Conservation (phyloP, 2,797 vertebrate genomes). For the Falco biarmicus region DNA sequence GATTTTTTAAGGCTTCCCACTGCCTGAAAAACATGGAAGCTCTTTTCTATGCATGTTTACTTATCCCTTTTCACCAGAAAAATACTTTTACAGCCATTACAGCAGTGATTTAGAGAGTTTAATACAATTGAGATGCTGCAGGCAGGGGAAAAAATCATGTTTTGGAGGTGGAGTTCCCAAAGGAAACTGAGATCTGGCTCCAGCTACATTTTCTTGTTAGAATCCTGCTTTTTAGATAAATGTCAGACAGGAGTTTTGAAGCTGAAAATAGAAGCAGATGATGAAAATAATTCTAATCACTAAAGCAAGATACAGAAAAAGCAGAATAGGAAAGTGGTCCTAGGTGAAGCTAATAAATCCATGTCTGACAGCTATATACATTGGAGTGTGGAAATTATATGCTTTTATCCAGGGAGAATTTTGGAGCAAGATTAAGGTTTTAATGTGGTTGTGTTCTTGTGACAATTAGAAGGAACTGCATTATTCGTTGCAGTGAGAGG, state of each 20-base stretch:
- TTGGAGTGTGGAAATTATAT: conserved; percentile 66
- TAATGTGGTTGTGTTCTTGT: conserved; percentile 73
- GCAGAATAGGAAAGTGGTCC: conserved; percentile 40
- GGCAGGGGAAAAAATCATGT: neutral
- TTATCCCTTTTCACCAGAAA: conserved; percentile 55
- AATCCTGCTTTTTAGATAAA: conserved; percentile 69
- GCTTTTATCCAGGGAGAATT: conserved; percentile 72
- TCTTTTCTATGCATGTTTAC: conserved; percentile 41
- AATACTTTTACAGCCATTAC: conserved; percentile 53
- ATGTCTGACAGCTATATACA: conserved; percentile 63
- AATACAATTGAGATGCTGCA: conserved; percentile 63
- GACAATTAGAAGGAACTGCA: conserved; percentile 70
- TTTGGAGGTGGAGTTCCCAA: conserved; percentile 55
- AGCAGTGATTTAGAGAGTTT: conserved; percentile 52
- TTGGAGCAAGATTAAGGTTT: conserved; percentile 72
- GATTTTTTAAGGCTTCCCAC: conserved; percentile 12
- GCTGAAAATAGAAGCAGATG: conserved; percentile 62
- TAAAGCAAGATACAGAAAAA: conserved; percentile 67
- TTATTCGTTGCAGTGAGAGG: conserved; percentile 53
- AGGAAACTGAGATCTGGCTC: conserved; percentile 58
- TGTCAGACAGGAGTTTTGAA: conserved; percentile 49
- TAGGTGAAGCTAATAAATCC: conserved; percentile 71
- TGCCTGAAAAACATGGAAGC: neutral
- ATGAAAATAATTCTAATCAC: conserved; percentile 65
- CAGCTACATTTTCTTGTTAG: conserved; percentile 49